Percentiles rank a stretch among this genome's conserved stretches.
These are phyloP conservation scores for Pteruthius melanotis DNA, from an alignment of 2,113 vertebrate genomes.

Conservation along the genomic window DNA sequence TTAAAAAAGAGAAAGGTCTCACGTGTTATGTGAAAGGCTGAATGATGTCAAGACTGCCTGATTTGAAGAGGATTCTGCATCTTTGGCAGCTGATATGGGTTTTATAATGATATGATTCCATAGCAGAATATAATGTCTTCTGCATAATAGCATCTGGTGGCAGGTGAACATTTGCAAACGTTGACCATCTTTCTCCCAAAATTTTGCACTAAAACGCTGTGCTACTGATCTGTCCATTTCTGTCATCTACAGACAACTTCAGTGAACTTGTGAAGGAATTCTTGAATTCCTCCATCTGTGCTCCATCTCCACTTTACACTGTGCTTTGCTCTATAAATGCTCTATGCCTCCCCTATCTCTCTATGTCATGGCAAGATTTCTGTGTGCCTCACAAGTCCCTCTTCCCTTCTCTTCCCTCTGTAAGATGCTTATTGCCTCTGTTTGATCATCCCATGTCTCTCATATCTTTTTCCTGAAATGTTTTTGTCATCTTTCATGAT, in stretches of 20 bases:
- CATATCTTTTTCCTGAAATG: background rate
- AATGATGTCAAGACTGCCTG: background rate
- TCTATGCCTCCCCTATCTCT: background rate
- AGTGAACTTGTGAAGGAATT: background rate
- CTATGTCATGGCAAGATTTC: background rate
- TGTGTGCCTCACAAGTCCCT: background rate
- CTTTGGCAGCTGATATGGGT: background rate
- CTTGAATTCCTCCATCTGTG: background rate
- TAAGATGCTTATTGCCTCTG: background rate
- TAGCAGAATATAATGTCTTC: background rate
- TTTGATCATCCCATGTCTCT: background rate
- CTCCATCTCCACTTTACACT: fast-evolving
- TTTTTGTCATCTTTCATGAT: background rate
- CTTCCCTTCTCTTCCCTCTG: background rate
- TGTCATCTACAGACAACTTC: background rate
- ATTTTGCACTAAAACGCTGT: background rate
- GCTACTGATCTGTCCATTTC: background rate
- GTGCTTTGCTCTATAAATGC: background rate
- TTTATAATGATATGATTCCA: background rate
- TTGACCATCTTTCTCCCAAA: background rate
- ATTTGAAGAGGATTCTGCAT: background rate
- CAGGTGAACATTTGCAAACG: background rate
- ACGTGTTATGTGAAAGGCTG: background rate
- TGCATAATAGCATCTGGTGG: background rate
- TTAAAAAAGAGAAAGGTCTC: background rate